Base-by-base conservation (phyloP, 2,797 vertebrate species). In the Bufotes viridis region DNA sequence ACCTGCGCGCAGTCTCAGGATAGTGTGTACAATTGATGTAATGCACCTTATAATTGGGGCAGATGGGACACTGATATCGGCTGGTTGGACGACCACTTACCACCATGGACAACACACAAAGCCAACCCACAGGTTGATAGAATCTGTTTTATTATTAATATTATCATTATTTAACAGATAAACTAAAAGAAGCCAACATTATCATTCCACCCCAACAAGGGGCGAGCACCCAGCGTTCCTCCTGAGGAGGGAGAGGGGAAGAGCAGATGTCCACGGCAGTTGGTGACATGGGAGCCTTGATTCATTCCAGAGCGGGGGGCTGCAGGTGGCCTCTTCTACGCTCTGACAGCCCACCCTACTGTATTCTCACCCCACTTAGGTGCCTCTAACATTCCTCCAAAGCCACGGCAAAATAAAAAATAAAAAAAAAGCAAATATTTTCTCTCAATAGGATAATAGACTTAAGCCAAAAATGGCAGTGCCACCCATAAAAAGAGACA, bases 391-490 rank as follows among this genome's bases (percentile, higher is more conserved):
- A 55, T 53, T 17, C 29, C 22, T 82, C 22, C 1, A 61, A 89
- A 86, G 49, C 78, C 74, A 20, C 82, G 22, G 57, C 86, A 88
- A 89, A 92, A 87, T 86, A 91, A 88, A 91, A 93, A 53, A 76
- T 13, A 53, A 53, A 76, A 91, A 86, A 93, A 94, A 90, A 91
- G 92, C 91, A 93, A 93, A 92, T 92, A 90, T 92, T 85, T 91
- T 91, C 89, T 94, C 92, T 86, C 65, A 61, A 91, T 85, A 93
- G 89, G 88, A 91, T 90, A 92, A 91, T 90, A 91, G 78, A 83
- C 90, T 89, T 74, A 72, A 86, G 93, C 92, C 92, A 92, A 93
- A 93, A 95, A 94, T 92, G 93, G 95, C 95, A 94, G 94, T 93
- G 94, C 93, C 93, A 94, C 93, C 92, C 87, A 84, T 87, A 78